phyloP scores from a whole-genome alignment of 2,113 vertebrate species.

The Nothoprocta perdicaria region DNA sequence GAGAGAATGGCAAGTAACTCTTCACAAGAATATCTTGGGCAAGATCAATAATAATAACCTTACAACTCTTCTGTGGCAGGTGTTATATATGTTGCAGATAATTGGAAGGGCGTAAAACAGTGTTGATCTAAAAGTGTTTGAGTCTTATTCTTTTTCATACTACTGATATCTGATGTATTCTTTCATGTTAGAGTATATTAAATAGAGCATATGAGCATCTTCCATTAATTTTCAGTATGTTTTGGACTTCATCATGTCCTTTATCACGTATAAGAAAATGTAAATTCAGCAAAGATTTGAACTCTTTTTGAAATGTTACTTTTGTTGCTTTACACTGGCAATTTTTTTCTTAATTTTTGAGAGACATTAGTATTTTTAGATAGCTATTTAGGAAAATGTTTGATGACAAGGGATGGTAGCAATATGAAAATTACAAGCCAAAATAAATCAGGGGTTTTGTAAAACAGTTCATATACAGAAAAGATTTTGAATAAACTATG shows the following conservation, averaged over 20 bases:
- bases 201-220: neutral
- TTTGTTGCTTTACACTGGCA: neutral
- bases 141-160: neutral
- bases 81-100: neutral
- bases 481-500: neutral
- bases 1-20: neutral
- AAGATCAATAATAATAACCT: neutral
- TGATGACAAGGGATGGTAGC: neutral
- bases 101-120: neutral
- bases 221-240: neutral
- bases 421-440: neutral
- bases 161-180: neutral
- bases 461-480: neutral
- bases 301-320: neutral
- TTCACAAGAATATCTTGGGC: neutral
- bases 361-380: neutral
- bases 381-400: neutral
- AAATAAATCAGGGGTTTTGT: accelerated
- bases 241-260: neutral
- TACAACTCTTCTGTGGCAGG: neutral
- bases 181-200: neutral
- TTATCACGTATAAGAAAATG: neutral
- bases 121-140: neutral
- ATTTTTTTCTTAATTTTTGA: neutral
- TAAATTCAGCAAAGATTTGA: neutral